phyloP scores from a whole-genome alignment of 1,140 invertebrate genomes.

The Tetranychus cinnabarinus region DNA sequence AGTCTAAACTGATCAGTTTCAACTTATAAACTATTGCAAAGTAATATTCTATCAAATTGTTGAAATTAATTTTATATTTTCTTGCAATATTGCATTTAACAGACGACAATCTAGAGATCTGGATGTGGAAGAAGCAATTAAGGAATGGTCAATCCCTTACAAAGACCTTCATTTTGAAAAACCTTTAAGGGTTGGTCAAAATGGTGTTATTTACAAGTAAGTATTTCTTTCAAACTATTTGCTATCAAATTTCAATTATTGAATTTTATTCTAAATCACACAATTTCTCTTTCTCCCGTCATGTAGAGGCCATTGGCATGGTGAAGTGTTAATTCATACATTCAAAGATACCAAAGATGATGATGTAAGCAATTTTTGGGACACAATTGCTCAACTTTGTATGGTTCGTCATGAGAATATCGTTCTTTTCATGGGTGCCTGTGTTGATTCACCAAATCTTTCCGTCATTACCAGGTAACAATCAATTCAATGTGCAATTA shows the following conservation, averaged over 20 bases:
- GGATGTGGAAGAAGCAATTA: not conserved
- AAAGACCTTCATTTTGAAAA: not conserved
- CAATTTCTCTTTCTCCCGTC: not conserved
- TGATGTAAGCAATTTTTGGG: slow-evolving; percentile 77
- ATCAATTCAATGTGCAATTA: no score
- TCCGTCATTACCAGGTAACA: slow-evolving; percentile 66
- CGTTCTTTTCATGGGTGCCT: slow-evolving; percentile 96
- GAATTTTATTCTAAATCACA: not conserved
- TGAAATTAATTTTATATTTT: not conserved
- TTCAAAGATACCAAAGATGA: slow-evolving; percentile 71
- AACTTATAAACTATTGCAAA: not conserved
- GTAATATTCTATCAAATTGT: not conserved
- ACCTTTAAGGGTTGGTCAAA: not conserved
- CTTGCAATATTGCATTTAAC: no score
- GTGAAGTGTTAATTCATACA: slow-evolving; percentile 89
- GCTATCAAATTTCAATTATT: not conserved
- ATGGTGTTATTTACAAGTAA: not conserved
- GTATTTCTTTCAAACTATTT: not conserved
- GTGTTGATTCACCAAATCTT: slow-evolving; percentile 86
- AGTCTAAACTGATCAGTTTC: not conserved
- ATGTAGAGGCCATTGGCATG: slow-evolving; percentile 88
- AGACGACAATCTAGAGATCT: not conserved
- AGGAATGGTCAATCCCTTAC: not conserved
- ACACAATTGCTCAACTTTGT: slow-evolving; percentile 75
- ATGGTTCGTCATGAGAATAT: slow-evolving; percentile 97